Conservation (phyloP, 2,797 vertebrate genomes). For the Poecilia picta region DNA sequence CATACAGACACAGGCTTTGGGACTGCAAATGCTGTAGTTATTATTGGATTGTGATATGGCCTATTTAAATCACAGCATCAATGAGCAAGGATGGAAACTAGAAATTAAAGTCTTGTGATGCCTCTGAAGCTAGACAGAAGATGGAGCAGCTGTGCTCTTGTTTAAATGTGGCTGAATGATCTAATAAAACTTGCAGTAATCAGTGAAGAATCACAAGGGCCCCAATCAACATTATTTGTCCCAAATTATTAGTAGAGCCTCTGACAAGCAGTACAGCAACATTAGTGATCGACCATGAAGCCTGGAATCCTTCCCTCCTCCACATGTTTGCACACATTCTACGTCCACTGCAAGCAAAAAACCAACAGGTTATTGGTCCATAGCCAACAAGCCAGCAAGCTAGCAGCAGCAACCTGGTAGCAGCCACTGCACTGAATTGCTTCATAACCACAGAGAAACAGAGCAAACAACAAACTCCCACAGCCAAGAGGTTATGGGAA, state of each 20-base stretch:
- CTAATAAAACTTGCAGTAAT: not conserved
- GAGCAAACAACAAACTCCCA: not conserved
- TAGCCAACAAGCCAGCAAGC: not conserved
- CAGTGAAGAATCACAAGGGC: not conserved
- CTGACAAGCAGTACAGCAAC: not conserved
- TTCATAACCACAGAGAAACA: not conserved
- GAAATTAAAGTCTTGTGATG: not conserved
- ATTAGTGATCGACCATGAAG: not conserved
- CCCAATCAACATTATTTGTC: not conserved
- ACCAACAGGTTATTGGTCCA: not conserved
- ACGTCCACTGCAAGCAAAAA: not conserved
- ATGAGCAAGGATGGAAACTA: constrained; percentile 5
- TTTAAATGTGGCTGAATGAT: not conserved
- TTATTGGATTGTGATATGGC: constrained; percentile 15
- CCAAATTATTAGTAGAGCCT: not conserved
- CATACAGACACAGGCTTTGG: not conserved
- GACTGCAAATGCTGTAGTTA: not conserved
- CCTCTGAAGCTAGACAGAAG: not conserved
- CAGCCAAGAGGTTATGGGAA: not conserved
- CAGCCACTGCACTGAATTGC: not conserved
- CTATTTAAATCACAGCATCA: constrained; percentile 32
- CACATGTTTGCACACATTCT: not conserved
- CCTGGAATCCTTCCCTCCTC: not conserved
- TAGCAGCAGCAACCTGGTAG: not conserved
- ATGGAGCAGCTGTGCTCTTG: not conserved